These are phyloP conservation scores for Paedocypris sp. DNA, from an alignment of 2,113 vertebrate genomes.

Conservation along the genomic window DNA sequence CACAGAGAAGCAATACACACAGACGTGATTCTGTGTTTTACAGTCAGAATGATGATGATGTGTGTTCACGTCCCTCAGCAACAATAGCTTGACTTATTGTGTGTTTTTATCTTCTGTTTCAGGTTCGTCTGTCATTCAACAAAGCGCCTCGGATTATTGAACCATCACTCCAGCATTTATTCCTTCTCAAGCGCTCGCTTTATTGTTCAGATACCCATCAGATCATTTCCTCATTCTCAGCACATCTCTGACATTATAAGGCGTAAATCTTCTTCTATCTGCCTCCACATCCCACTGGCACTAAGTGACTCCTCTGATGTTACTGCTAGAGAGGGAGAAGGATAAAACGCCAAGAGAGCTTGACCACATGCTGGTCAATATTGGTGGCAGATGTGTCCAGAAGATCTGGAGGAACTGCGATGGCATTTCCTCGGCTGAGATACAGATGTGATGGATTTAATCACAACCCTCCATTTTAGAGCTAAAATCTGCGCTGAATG, in stretches of 20 bases:
- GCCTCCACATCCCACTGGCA: conserved; percentile 54
- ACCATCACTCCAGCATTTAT: conserved; percentile 9
- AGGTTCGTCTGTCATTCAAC: background rate
- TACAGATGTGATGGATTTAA: too few relatives aligned
- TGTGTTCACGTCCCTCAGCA: background rate
- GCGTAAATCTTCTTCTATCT: conserved; percentile 23
- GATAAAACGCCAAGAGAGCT: conserved; percentile 57
- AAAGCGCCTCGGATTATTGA: conserved; percentile 25
- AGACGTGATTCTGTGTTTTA: background rate
- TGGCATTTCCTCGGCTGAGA: conserved; percentile 79
- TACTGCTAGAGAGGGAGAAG: conserved; percentile 40
- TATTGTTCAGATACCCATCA: conserved; percentile 29
- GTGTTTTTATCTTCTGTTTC: conserved; percentile 13
- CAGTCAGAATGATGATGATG: conserved; percentile 1
- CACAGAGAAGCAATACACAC: too few relatives aligned
- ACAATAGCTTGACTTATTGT: conserved; percentile 13
- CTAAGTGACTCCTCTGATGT: conserved; percentile 52
- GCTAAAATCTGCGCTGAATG: too few relatives aligned
- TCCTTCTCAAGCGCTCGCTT: background rate
- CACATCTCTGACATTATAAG: conserved; percentile 29
- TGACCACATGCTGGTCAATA: conserved; percentile 75
- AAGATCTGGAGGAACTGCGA: conserved; percentile 64
- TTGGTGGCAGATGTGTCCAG: conserved; percentile 80
- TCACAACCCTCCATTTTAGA: too few relatives aligned
- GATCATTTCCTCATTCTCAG: conserved; percentile 32